Evolutionary conservation across 1,140 invertebrate genomes (phyloP).

Genomic region (Trachymyrmex septentrionalis): DNA sequence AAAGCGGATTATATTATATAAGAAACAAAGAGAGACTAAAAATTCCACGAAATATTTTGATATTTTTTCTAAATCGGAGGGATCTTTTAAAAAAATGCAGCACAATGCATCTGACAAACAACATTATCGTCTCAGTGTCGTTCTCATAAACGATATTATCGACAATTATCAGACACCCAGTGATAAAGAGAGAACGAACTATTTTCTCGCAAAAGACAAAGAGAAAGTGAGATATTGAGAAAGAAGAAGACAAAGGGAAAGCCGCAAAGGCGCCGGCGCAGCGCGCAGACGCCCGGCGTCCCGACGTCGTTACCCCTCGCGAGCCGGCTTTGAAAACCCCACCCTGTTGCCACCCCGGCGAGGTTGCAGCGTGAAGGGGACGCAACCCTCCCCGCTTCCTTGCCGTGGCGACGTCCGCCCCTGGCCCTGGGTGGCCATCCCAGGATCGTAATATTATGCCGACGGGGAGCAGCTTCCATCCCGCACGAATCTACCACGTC

Average conservation of each 20-base stretch:
- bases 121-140: slow-evolving; percentile 27
- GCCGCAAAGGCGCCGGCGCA: slow-evolving; percentile 31
- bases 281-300: slow-evolving; percentile 77
- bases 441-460: slow-evolving; percentile 75
- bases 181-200: slow-evolving; percentile 12
- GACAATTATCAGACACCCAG: background rate
- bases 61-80: background rate
- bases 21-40: background rate
- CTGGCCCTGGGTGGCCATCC: slow-evolving; percentile 72
- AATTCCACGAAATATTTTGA: background rate
- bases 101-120: background rate
- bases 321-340: slow-evolving; percentile 66
- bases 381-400: slow-evolving; percentile 73
- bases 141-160: slow-evolving; percentile 13
- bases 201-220: slow-evolving; percentile 13
- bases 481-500: slow-evolving; percentile 56
- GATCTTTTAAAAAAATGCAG: slow-evolving; percentile 8
- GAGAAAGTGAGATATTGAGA: background rate
- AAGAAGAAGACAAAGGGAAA: slow-evolving; percentile 6
- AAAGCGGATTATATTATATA: background rate
- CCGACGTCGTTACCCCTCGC: slow-evolving; percentile 68
- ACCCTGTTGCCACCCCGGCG: slow-evolving; percentile 65
- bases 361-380: slow-evolving; percentile 59
- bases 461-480: slow-evolving; percentile 75
- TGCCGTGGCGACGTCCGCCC: slow-evolving; percentile 72